Evolutionary conservation across 2,797 vertebrate species (phyloP), one percentile per base, ranked within the genome.

Genomic region (Brachyalestes nurse): DNA sequence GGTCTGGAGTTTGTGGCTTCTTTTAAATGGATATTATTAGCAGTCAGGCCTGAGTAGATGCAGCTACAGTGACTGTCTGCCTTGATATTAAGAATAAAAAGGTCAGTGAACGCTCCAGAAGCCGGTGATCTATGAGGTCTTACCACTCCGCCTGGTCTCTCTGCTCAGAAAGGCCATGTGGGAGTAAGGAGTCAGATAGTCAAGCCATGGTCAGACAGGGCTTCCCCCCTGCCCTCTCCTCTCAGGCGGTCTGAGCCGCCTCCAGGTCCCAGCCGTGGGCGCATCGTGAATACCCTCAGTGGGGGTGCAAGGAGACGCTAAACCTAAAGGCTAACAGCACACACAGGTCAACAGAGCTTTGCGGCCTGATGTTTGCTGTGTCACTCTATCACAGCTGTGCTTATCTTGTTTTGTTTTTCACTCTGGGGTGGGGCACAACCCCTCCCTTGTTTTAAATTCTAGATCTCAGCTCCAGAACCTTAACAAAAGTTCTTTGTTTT

Each of bases 131-230:
- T 16, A 40, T 58, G 25, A 28, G 79, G 55, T 89, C 73, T 93
- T 85, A 84, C 85, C 2, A 58, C 57, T 86, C 84, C 79, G 88
- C 86, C 49, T 86, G 85, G 83, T 90, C 53, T 91, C 84, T 91
- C 88, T 87, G 70, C 87, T 90, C 83, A 91, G 91, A 92, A 93
- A 91, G 90, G 86, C 88, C 87, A 90, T 85, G 79, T 86, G 84
- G 87, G 85, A 87, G 77, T 89, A 83, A 82, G 84, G 88, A 80
- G 57, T 40, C 80, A 66, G 58, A 85, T 80, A 78, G 67, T 69
- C 49, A 87, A 87, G 84, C 60, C 73, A 84, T 51, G 28, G 77
- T 82, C 85, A 88, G 85, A 81, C 84, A 12, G 80, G 83, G 78
- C 62, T 67, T 84, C 80, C 73, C 67, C 87, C 65, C 86, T 75